Conservation (phyloP, 1,140 invertebrate genomes). For the Drosophila athabasca region DNA sequence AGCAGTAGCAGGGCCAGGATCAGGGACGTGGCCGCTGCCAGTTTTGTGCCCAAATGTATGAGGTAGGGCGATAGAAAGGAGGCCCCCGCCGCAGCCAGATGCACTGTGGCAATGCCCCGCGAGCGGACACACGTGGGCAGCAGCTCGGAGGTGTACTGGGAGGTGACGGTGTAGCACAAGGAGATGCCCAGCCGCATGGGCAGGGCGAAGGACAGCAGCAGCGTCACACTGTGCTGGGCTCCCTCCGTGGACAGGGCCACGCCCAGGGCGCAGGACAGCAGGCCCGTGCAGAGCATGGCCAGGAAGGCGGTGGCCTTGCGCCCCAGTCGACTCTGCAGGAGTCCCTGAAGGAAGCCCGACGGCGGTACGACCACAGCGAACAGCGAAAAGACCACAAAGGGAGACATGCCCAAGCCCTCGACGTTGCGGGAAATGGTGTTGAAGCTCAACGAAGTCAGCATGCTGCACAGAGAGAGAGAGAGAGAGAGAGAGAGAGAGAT, state of each 20-base stretch:
- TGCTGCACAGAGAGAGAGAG: conserved; percentile 24
- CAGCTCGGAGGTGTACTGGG: conserved; percentile 65
- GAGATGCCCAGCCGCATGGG: conserved; percentile 68
- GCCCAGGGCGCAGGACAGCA: conserved; percentile 73
- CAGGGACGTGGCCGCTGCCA: conserved; percentile 58
- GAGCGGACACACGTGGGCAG: conserved; percentile 69
- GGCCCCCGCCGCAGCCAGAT: conserved; percentile 59
- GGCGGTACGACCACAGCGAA: conserved; percentile 64
- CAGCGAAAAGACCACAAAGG: conserved; percentile 72
- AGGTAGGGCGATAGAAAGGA: conserved; percentile 65
- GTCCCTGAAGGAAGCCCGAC: conserved; percentile 60
- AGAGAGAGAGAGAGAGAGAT: neutral
- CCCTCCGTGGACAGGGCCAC: conserved; percentile 55
- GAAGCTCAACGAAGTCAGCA: conserved; percentile 62
- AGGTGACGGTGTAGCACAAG: conserved; percentile 66
- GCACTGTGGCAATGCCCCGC: conserved; percentile 61
- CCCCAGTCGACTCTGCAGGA: conserved; percentile 61
- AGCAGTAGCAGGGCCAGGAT: conserved; percentile 53
- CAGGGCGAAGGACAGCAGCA: conserved; percentile 64
- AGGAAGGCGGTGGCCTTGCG: conserved; percentile 63
- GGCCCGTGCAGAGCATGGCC: conserved; percentile 52
- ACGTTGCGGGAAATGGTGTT: conserved; percentile 68
- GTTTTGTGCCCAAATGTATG: conserved; percentile 57
- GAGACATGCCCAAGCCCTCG: conserved; percentile 63
- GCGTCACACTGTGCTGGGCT: conserved; percentile 45